Evolutionary conservation across 2,113 vertebrate genomes (phyloP).

Genomic region (Caranx ignobilis): DNA sequence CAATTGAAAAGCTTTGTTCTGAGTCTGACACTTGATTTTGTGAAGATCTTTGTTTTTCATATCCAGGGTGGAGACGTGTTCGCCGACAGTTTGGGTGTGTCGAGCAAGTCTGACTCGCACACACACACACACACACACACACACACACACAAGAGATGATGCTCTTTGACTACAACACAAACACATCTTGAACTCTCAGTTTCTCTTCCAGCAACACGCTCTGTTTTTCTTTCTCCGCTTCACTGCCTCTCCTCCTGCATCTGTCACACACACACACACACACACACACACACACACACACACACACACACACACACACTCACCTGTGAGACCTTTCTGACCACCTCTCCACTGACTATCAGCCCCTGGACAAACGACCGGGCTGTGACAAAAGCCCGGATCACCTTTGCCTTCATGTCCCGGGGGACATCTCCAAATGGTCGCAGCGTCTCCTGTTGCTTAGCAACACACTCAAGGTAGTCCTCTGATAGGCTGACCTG

Average conservation of each 20-base stretch:
- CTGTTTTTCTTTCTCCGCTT: slow-evolving; percentile 7
- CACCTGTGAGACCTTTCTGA: slow-evolving; percentile 93
- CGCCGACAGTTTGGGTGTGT: slow-evolving; percentile 64
- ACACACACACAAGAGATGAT: slow-evolving; percentile 4
- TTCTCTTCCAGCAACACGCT: slow-evolving; percentile 17
- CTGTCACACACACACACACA: slow-evolving; percentile 16
- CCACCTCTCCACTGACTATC: slow-evolving; percentile 88
- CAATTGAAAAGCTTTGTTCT: slow-evolving; percentile 56
- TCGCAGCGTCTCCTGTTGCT: slow-evolving; percentile 90
- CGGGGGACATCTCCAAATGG: slow-evolving; percentile 91
- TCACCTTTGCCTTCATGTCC: slow-evolving; percentile 89
- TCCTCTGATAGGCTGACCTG: slow-evolving; percentile 87
- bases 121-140: background rate
- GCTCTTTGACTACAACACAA: background rate
- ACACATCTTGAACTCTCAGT: background rate
- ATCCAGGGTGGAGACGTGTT: slow-evolving; percentile 63
- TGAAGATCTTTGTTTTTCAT: slow-evolving; percentile 52
- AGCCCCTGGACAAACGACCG: slow-evolving; percentile 92
- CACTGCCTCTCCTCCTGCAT: background rate
- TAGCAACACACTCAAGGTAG: slow-evolving; percentile 93
- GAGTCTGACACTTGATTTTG: slow-evolving; percentile 41
- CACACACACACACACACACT: slow-evolving; percentile 31
- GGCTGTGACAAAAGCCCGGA: slow-evolving; percentile 89
- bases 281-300: slow-evolving; percentile 64
- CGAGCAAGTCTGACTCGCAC: slow-evolving; percentile 9